These are phyloP conservation scores for Dorcus parallelipipedus DNA, from an alignment of 2,888 invertebrate species.

Conservation along the genomic window DNA sequence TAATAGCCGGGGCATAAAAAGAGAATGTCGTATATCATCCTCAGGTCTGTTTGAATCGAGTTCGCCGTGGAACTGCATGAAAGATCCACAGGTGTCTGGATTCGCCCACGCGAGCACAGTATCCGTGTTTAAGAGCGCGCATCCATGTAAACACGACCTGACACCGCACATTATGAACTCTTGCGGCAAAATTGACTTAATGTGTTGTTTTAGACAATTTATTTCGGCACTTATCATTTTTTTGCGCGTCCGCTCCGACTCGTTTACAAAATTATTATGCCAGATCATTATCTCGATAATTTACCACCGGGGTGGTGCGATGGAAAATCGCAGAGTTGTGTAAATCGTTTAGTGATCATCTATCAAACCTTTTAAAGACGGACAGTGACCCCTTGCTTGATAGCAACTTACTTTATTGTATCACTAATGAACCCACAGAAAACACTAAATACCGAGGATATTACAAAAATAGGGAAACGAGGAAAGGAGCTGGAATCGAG, in stretches of 20 bases:
- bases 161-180: conserved; percentile 11
- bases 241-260: conserved; percentile 5
- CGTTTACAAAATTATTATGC: conserved; percentile 21
- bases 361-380: too few relatives aligned
- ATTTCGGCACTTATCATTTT: conserved; percentile 31
- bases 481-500: too few relatives aligned
- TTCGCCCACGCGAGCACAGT: conserved; percentile 15
- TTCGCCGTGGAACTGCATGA: background rate
- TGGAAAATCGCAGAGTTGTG: too few relatives aligned
- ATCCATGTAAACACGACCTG: conserved; percentile 17
- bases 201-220: conserved; percentile 32
- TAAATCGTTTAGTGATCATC: too few relatives aligned
- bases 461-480: too few relatives aligned
- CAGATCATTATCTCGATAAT: conserved; percentile 23
- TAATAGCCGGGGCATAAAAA: too few relatives aligned
- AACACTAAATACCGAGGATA: too few relatives aligned
- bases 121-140: conserved; percentile 18
- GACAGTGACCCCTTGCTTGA: too few relatives aligned
- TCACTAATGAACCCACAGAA: too few relatives aligned
- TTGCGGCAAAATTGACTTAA: conserved; percentile 34
- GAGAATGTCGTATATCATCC: too few relatives aligned
- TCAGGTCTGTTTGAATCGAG: background rate
- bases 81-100: conserved; percentile 18
- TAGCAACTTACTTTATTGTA: too few relatives aligned
- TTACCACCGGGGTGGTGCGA: background rate